Percentiles rank a stretch among this genome's conserved stretches.
phyloP scores from a whole-genome alignment of 2,113 vertebrate genomes.

The Lucifuga dentata region DNA sequence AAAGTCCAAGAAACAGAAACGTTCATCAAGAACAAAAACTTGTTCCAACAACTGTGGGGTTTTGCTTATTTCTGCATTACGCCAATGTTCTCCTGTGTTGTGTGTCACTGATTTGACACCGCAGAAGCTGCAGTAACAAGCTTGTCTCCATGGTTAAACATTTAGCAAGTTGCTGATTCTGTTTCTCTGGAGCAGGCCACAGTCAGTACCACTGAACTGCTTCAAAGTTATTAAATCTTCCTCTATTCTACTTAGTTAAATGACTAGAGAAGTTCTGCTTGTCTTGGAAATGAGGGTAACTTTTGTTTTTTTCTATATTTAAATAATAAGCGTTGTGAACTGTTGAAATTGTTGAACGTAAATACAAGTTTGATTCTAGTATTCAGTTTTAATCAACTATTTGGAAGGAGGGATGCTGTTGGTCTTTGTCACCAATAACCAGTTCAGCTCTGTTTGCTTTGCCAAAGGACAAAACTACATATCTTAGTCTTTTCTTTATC shows the following conservation, averaged over 20 bases:
- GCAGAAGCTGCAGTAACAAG: constrained; percentile 28
- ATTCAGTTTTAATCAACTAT: no score
- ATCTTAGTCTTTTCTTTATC: background rate
- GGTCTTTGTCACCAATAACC: no score
- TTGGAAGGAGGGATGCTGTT: no score
- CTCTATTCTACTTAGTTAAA: constrained; percentile 8
- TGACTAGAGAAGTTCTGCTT: constrained; percentile 9
- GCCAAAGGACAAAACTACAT: no score
- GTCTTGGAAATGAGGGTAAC: background rate
- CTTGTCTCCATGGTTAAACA: constrained; percentile 10
- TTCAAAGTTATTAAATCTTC: constrained; percentile 53
- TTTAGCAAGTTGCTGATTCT: constrained; percentile 29
- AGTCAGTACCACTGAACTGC: constrained; percentile 35
- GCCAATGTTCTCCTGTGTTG: background rate
- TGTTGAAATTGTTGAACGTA: constrained; percentile 3
- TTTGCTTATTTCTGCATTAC: background rate
- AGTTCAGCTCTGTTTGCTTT: no score
- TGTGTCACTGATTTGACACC: background rate
- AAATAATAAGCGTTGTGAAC: constrained; percentile 24
- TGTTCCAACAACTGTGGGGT: constrained; percentile 5
- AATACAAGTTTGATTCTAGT: constrained; percentile 17
- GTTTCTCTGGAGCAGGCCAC: constrained; percentile 34
- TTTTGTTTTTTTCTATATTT: constrained; percentile 61
- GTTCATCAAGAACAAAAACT: constrained; percentile 34
- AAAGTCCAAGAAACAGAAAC: constrained; percentile 39